These are phyloP conservation scores for Thysanoteuthis rhombus DNA, from an alignment of 2,888 invertebrate genomes.

Conservation along the genomic window DNA sequence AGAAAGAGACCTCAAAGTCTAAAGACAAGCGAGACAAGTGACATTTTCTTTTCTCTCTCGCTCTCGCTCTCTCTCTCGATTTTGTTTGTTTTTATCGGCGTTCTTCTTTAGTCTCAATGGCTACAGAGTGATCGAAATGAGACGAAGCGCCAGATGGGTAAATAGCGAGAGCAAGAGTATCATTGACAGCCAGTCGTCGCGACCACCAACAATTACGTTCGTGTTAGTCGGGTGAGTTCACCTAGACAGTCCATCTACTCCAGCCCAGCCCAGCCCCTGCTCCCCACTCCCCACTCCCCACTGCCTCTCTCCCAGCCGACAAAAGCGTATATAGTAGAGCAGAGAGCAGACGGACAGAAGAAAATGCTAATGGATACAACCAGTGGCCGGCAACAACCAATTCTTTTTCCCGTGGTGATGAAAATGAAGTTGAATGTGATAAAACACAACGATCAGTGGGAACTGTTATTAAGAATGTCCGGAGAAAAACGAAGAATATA, in stretches of 20 bases:
- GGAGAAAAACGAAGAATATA: conserved; percentile 12
- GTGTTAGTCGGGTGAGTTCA: not conserved
- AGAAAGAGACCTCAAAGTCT: not conserved
- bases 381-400: not conserved
- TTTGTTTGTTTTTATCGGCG: not conserved
- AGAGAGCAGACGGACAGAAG: not conserved
- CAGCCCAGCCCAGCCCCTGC: not conserved
- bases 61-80: no score
- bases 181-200: not conserved
- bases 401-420: not conserved
- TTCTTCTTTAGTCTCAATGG: not conserved
- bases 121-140: no score
- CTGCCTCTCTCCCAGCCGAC: not conserved
- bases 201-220: not conserved
- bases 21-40: not conserved
- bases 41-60: not conserved
- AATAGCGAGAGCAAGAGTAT: no score
- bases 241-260: not conserved
- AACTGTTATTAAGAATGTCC: not conserved
- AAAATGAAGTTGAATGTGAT: not conserved
- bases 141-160: no score
- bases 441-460: not conserved
- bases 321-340: not conserved
- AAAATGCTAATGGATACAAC: not conserved
- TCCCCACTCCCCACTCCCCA: not conserved